Percentiles rank a stretch among this genome's conserved stretches.
These are phyloP conservation scores for Crocallis elinguaria DNA, from an alignment of 2,888 invertebrate species.

Conservation along the genomic window DNA sequence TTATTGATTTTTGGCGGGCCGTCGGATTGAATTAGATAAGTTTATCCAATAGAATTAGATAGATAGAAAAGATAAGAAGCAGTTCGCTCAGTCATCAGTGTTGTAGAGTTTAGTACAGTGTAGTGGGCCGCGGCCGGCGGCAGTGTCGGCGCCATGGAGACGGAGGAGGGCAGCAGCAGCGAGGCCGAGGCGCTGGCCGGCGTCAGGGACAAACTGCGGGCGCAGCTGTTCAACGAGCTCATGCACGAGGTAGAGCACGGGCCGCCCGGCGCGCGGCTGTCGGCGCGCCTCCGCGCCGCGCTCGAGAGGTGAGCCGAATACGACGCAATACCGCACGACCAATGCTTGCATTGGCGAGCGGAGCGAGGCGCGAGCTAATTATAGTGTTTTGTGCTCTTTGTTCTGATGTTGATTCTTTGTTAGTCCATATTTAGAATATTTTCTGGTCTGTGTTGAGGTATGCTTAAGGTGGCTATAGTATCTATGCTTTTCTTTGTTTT, in stretches of 20 bases:
- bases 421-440: too few relatives aligned
- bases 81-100: background rate
- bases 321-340: background rate
- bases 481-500: too few relatives aligned
- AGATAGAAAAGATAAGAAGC: background rate
- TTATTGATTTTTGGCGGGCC: too few relatives aligned
- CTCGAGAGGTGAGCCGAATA: slow-evolving; percentile 63
- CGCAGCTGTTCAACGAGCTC: slow-evolving; percentile 83
- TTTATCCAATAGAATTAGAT: too few relatives aligned
- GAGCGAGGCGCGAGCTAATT: too few relatives aligned
- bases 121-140: background rate
- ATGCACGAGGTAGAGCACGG: slow-evolving; percentile 87
- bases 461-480: too few relatives aligned
- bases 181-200: slow-evolving; percentile 38
- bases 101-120: too few relatives aligned
- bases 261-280: slow-evolving; percentile 88
- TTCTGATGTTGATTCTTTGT: too few relatives aligned
- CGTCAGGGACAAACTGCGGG: background rate
- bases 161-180: slow-evolving; percentile 26
- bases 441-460: too few relatives aligned
- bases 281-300: slow-evolving; percentile 63
- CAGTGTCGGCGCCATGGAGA: slow-evolving; percentile 40
- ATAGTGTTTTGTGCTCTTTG: too few relatives aligned
- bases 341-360: too few relatives aligned
- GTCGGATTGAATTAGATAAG: too few relatives aligned